These are phyloP conservation scores for Orchesellides sinensis DNA, from an alignment of 2,888 invertebrate genomes.

Conservation along the genomic window DNA sequence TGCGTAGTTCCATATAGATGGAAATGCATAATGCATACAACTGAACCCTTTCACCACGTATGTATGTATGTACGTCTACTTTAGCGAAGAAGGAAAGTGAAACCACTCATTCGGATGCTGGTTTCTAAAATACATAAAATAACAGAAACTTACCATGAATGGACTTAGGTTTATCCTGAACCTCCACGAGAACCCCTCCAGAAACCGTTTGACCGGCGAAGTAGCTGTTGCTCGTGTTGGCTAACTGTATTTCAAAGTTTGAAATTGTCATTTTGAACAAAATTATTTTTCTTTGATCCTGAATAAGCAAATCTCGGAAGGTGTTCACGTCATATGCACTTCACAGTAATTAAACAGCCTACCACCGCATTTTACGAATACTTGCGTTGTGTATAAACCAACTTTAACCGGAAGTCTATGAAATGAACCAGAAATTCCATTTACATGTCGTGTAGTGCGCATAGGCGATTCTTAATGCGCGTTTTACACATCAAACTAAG, in stretches of 20 bases:
- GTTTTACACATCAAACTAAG: not conserved
- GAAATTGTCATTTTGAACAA: slow-evolving; percentile 66
- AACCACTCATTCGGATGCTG: too few relatives aligned
- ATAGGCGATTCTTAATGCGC: too few relatives aligned
- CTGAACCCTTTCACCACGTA: too few relatives aligned
- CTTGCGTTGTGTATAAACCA: not conserved
- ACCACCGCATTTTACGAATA: not conserved
- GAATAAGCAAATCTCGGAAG: not conserved
- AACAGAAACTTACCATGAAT: slow-evolving; percentile 72
- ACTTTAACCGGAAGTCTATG: slow-evolving; percentile 21
- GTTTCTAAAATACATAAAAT: too few relatives aligned
- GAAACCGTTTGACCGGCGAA: slow-evolving; percentile 71
- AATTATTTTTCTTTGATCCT: not conserved
- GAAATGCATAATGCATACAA: too few relatives aligned
- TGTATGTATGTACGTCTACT: too few relatives aligned
- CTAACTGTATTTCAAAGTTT: slow-evolving; percentile 68
- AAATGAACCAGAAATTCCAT: too few relatives aligned
- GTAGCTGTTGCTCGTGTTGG: slow-evolving; percentile 67
- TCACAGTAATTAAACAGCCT: not conserved
- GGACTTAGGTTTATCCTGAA: slow-evolving; percentile 63
- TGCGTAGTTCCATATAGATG: too few relatives aligned
- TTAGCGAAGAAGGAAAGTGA: too few relatives aligned
- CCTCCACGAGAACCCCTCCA: slow-evolving; percentile 66
- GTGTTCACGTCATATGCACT: not conserved
- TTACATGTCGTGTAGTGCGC: too few relatives aligned